Conservation (phyloP, 2,797 vertebrate genomes). For the Xerus rutilus region DNA sequence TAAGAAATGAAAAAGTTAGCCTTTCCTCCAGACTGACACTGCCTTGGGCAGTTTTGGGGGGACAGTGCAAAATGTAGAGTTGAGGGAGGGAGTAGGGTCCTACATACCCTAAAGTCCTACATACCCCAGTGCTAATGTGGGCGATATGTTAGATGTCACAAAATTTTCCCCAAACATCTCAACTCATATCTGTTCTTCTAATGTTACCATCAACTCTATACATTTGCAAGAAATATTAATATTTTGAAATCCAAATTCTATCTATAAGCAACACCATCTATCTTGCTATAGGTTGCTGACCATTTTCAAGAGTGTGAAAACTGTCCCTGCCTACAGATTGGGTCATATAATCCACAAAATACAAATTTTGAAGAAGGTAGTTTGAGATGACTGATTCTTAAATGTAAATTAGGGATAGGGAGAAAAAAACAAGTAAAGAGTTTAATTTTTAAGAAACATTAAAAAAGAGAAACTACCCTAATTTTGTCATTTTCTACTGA, state of each 20-base stretch:
- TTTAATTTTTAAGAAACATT: not conserved
- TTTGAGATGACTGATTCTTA: not conserved
- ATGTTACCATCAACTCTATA: not conserved
- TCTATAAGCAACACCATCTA: not conserved
- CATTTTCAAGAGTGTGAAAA: not conserved
- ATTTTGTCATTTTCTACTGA: not conserved
- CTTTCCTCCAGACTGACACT: not conserved
- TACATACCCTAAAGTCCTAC: not conserved
- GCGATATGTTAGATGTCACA: not conserved
- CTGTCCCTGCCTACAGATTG: not conserved
- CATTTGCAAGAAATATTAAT: not conserved
- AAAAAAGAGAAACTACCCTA: constrained; percentile 33
- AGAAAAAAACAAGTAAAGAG: not conserved
- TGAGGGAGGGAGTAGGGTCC: not conserved
- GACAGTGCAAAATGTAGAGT: not conserved
- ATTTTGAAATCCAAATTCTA: constrained; percentile 21
- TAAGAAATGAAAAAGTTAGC: constrained; percentile 27
- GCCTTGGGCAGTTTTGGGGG: not conserved
- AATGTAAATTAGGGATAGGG: not conserved
- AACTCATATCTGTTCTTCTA: not conserved
- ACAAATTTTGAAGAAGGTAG: not conserved
- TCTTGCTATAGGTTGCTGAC: not conserved
- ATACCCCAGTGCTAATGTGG: too few species aligned
- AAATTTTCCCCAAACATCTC: not conserved
- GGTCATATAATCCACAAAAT: not conserved